Percentiles rank a stretch among this genome's conserved stretches.
Conservation (phyloP, 2,113 vertebrate genomes). For the Bostrychus sinensis region DNA sequence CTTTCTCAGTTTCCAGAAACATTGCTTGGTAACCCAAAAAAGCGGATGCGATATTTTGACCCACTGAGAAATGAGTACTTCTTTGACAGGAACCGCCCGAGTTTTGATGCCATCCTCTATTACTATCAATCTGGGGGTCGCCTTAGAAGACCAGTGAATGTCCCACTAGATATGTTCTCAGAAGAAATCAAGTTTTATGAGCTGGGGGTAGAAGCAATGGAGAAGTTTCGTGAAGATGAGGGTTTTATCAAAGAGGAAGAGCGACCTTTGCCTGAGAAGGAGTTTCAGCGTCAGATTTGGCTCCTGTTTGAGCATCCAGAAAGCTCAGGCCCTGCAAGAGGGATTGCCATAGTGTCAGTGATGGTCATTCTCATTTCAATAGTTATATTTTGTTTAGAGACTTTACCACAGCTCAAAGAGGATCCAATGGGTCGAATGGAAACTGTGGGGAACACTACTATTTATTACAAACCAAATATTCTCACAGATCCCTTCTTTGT, state of each 20-base stretch:
- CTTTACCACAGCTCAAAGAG: conserved; percentile 92
- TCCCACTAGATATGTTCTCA: conserved; percentile 98
- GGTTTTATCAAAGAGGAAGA: conserved; percentile 97
- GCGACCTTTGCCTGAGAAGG: conserved; percentile 90
- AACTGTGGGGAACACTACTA: conserved; percentile 86
- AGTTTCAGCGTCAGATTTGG: conserved; percentile 97
- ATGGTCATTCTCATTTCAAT: conserved; percentile 99
- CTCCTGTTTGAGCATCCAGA: conserved; percentile 98
- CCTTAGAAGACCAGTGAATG: conserved; percentile 93
- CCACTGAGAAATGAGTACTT: conserved; percentile 90
- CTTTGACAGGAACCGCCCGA: conserved; percentile 83
- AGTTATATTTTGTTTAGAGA: conserved; percentile 98
- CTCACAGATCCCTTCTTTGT: conserved; percentile 97
- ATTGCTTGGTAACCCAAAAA: conserved; percentile 83
- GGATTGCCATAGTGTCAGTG: conserved; percentile 96
- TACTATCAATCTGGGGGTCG: conserved; percentile 97
- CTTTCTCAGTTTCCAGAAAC: conserved; percentile 84
- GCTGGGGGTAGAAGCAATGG: conserved; percentile 97
- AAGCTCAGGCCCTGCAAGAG: conserved; percentile 92
- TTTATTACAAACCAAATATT: conserved; percentile 89
- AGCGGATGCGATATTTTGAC: conserved; percentile 97
- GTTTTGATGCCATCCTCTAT: conserved; percentile 85
- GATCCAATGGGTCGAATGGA: conserved; percentile 78
- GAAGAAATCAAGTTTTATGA: conserved; percentile 99
- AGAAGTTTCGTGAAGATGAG: conserved; percentile 97